phyloP scores from a whole-genome alignment of 2,888 invertebrate genomes.

The Pristionchus japonicus region DNA sequence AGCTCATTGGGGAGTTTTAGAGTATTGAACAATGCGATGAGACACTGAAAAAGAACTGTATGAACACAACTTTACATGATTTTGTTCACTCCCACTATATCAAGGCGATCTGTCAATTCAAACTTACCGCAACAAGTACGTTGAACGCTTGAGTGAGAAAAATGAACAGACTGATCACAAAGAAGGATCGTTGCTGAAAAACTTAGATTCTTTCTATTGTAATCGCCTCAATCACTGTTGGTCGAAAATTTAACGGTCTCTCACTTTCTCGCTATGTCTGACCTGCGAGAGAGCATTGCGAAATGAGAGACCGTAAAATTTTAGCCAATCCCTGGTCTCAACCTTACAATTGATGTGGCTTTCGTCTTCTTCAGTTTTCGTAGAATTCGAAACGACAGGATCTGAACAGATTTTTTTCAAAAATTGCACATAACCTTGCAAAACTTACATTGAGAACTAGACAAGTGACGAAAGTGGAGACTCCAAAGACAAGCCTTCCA shows the following conservation, averaged over 20 bases:
- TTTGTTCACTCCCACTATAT: too few relatives aligned
- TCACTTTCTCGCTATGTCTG: too few relatives aligned
- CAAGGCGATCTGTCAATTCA: too few relatives aligned
- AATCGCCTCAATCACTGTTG: too few relatives aligned
- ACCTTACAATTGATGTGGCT: not conserved
- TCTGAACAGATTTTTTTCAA: not conserved
- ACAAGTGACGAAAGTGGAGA: not conserved
- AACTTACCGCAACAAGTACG: not conserved
- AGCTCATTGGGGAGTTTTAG: not conserved
- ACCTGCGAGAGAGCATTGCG: too few relatives aligned
- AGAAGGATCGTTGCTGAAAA: not conserved
- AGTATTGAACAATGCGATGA: not conserved
- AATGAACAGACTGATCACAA: not conserved
- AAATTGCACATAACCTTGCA: not conserved
- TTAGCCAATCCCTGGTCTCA: too few relatives aligned
- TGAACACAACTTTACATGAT: too few relatives aligned
- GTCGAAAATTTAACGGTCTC: too few relatives aligned
- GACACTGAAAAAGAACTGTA: not conserved
- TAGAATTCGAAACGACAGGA: not conserved
- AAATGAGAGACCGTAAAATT: too few relatives aligned
- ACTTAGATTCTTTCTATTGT: not conserved
- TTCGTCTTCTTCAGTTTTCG: not conserved
- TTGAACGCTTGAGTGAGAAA: not conserved
- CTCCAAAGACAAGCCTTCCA: not conserved
- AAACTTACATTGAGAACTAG: not conserved